phyloP scores from a whole-genome alignment of 2,797 vertebrate species.

The Pseudomugil gertrudae region DNA sequence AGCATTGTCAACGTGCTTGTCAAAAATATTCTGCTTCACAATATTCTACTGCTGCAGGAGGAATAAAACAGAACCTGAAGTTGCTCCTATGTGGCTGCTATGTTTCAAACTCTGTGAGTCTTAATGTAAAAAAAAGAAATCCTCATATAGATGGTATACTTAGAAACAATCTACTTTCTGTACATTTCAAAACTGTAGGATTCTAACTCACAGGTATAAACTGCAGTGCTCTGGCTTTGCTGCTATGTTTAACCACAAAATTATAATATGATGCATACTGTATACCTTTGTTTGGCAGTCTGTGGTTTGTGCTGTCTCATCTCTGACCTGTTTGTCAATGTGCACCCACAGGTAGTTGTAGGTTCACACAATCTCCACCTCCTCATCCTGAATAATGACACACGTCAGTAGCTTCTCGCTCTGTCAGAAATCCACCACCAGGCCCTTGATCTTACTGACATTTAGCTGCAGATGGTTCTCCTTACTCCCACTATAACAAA shows the following conservation, averaged over 20 bases:
- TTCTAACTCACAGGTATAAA: conserved; percentile 6
- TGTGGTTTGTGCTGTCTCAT: conserved; percentile 17
- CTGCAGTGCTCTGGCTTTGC: conserved; percentile 6
- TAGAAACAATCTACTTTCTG: no score
- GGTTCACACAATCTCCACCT: conserved; percentile 65
- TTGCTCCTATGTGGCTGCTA: background rate
- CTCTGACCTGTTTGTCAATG: conserved; percentile 40
- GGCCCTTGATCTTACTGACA: conserved; percentile 73
- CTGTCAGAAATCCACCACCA: conserved; percentile 60
- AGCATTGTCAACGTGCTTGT: no score
- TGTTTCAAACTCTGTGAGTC: background rate
- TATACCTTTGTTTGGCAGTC: conserved; percentile 6
- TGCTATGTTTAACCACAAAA: background rate
- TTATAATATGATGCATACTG: conserved; percentile 8
- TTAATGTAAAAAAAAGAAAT: background rate
- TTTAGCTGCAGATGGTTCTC: conserved; percentile 72
- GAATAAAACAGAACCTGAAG: conserved; percentile 1
- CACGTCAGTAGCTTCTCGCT: conserved; percentile 68
- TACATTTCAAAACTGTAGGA: conserved; percentile 14
- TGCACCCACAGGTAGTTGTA: conserved; percentile 48
- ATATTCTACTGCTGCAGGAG: no score
- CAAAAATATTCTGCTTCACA: no score
- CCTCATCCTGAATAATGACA: conserved; percentile 66
- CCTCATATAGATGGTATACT: background rate
- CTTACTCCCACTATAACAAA: conserved; percentile 62